phyloP scores from a whole-genome alignment of 2,113 vertebrate genomes.

The Alaudala cheleensis region DNA sequence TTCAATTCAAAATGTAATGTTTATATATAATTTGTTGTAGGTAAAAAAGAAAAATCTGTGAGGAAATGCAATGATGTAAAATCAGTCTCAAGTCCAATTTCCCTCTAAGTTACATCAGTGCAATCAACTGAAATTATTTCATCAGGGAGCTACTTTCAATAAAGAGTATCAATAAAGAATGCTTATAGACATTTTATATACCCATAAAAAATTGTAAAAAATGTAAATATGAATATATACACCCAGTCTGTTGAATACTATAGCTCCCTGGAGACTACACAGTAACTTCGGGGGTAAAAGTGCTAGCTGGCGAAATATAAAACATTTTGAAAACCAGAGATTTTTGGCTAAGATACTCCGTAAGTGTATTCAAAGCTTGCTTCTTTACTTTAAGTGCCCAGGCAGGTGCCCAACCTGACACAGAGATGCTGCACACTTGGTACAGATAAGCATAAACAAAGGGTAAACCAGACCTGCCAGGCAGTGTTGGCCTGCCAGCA shows the following conservation, averaged over 20 bases:
- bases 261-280: background rate
- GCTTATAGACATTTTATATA: background rate
- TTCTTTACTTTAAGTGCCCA: background rate
- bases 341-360: background rate
- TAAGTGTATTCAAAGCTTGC: background rate
- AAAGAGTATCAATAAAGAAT: background rate
- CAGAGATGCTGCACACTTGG: background rate
- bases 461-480: background rate
- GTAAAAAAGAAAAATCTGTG: background rate
- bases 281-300: background rate
- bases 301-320: background rate
- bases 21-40: background rate
- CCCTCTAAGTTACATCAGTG: background rate
- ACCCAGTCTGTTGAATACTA: background rate
- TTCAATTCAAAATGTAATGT: slow-evolving; percentile 3
- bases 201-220: background rate
- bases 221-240: background rate
- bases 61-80: slow-evolving; percentile 4
- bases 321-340: background rate
- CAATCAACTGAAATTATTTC: slow-evolving; percentile 5
- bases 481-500: background rate
- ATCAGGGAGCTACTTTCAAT: background rate
- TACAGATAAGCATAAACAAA: background rate
- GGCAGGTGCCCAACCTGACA: background rate
- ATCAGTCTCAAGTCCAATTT: slow-evolving; percentile 2